These are phyloP conservation scores for Alexandromys fortis DNA, from an alignment of 2,113 vertebrate genomes.

Conservation along the genomic window DNA sequence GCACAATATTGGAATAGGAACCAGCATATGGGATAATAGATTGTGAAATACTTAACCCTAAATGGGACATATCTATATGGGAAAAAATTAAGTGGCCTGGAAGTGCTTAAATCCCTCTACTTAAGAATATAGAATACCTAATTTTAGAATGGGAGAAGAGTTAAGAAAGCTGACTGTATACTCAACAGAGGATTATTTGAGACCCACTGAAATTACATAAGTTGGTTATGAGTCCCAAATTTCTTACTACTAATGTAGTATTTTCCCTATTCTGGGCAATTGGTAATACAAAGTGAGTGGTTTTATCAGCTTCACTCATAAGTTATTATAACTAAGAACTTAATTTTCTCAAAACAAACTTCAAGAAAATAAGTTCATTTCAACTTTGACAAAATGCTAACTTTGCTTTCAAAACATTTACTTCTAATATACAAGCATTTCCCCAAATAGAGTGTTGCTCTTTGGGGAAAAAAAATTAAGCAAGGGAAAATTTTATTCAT, in stretches of 20 bases:
- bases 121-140: background rate
- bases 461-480: background rate
- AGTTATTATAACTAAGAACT: slow-evolving; percentile 19
- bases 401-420: slow-evolving; percentile 34
- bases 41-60: background rate
- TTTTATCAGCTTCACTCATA: slow-evolving; percentile 26
- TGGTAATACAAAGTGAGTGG: slow-evolving; percentile 25
- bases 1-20: background rate
- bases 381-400: background rate
- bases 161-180: slow-evolving; percentile 24
- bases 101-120: background rate
- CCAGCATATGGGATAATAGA: background rate
- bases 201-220: background rate
- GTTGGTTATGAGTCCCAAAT: background rate
- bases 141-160: background rate
- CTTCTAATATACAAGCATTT: slow-evolving; percentile 57
- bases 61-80: background rate
- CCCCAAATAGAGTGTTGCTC: background rate
- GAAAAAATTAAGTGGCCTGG: background rate
- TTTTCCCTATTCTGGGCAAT: background rate
- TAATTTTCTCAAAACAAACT: slow-evolving; percentile 57
- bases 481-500: background rate
- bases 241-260: background rate
- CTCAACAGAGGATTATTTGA: background rate
- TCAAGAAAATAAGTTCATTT: slow-evolving; percentile 45